Evolutionary conservation across 2,113 vertebrate genomes (phyloP), one percentile per base, ranked within the genome.

Genomic region (Odocoileus virginianus): DNA sequence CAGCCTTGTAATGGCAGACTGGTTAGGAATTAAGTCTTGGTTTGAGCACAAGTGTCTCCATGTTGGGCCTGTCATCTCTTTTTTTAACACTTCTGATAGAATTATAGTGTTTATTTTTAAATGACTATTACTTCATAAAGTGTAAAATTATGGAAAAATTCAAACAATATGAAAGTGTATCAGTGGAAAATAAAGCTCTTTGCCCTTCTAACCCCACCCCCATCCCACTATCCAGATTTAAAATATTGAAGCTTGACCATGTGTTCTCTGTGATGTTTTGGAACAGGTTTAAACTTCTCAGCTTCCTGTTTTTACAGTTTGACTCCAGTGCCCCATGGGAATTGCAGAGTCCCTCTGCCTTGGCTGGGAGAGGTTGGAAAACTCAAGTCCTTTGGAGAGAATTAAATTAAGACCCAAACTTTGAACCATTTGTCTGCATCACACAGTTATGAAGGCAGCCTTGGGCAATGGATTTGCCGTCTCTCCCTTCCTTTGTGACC

Each of bases 91-190:
- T 61, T 50, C 95, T 82, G 40, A 52, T 58, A 43, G n/a, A 82
- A 50, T 71, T 74, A 50, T 82, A 19, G 27, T 92, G 14, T 61
- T 52, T 92, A 52, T 88, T 61, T 57, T 55, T 47, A 89, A 54
- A 89, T 45, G 74, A 83, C 88, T 30, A 3, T 45, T 83, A 60
- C 43, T 74, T 93, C n/a, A 36, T 76, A 89, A 95, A 61, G 23
- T 83, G 28, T 76, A 74, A 60, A 60, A 60, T 83, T 82, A 61
- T 74, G 45, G 58, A 40, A 96, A 88, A 74, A 52, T 58, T 82
- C 43, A 40, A 58, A 58, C 43, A 74, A n/a, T 88, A 23, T 79
- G 10, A 28, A 74, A 43, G 19, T 43, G 6, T 58, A 3, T 58
- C 28, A 52, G 15, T 74, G 19, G 47, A 95, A 87, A 60, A 28